A percentile compares a stretch with the other conserved stretches of the same genome.
phyloP scores from a whole-genome alignment of 2,113 vertebrate genomes.

The Psilopsiagon aurifrons region DNA sequence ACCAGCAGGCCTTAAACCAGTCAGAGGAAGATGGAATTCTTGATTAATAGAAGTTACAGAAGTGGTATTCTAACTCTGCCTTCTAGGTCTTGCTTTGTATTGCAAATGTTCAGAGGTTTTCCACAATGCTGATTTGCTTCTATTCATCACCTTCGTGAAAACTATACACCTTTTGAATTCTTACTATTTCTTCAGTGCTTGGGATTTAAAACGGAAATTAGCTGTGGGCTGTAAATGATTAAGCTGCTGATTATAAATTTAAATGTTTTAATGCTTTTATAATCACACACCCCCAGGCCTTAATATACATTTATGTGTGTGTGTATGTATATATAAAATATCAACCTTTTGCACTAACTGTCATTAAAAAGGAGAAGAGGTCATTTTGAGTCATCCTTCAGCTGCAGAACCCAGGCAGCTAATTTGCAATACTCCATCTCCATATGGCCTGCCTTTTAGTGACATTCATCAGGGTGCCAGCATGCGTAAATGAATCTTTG shows the following conservation, averaged over 20 bases:
- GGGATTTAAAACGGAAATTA: background rate
- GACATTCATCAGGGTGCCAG: background rate
- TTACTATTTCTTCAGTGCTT: background rate
- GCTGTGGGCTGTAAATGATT: background rate
- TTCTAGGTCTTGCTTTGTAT: background rate
- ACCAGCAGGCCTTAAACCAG: background rate
- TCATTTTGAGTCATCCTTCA: background rate
- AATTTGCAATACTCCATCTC: background rate
- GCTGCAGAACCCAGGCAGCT: background rate
- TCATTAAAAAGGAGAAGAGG: background rate
- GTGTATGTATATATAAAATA: too few relatives aligned
- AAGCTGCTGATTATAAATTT: background rate
- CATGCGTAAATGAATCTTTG: background rate
- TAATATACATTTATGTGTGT: background rate
- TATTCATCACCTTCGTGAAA: background rate
- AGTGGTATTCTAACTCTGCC: background rate
- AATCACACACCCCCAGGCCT: accelerated
- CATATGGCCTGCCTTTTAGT: background rate
- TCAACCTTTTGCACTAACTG: background rate
- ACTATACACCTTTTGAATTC: background rate
- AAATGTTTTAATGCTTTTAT: background rate
- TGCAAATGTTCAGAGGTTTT: background rate
- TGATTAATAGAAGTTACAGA: background rate
- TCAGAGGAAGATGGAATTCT: background rate
- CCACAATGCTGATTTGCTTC: background rate